Conservation (phyloP, 2,113 vertebrate species). For the Pyrgilauda ruficollis region DNA sequence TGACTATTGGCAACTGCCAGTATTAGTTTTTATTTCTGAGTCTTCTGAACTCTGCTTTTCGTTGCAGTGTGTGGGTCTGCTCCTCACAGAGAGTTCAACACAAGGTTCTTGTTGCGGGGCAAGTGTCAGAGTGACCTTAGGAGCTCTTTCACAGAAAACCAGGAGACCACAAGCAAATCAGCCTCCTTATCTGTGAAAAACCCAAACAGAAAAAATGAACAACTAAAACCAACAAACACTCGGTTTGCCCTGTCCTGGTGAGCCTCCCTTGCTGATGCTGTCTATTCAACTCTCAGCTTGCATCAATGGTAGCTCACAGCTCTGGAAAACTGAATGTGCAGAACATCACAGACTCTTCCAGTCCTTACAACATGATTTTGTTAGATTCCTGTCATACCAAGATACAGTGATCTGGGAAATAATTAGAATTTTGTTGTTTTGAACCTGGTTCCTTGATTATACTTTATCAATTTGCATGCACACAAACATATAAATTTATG, state of each 20-base stretch:
- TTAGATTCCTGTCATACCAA: not conserved
- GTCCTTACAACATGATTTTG: not conserved
- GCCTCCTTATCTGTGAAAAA: not conserved
- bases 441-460: not conserved
- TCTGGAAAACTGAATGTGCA: not conserved
- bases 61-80: not conserved
- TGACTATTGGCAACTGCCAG: not conserved
- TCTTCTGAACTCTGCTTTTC: not conserved
- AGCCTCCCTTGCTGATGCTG: not conserved
- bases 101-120: not conserved
- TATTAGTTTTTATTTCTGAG: not conserved
- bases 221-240: fast-evolving
- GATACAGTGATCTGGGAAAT: not conserved
- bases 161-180: not conserved
- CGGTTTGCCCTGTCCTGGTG: not conserved
- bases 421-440: not conserved
- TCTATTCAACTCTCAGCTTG: not conserved
- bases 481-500: not conserved
- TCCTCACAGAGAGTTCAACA: not conserved
- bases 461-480: not conserved
- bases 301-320: not conserved
- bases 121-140: not conserved
- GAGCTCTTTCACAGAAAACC: not conserved
- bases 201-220: not conserved
- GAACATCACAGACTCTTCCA: not conserved